phyloP scores from a whole-genome alignment of 2,888 invertebrate species.

The Phyllotreta striolata region DNA sequence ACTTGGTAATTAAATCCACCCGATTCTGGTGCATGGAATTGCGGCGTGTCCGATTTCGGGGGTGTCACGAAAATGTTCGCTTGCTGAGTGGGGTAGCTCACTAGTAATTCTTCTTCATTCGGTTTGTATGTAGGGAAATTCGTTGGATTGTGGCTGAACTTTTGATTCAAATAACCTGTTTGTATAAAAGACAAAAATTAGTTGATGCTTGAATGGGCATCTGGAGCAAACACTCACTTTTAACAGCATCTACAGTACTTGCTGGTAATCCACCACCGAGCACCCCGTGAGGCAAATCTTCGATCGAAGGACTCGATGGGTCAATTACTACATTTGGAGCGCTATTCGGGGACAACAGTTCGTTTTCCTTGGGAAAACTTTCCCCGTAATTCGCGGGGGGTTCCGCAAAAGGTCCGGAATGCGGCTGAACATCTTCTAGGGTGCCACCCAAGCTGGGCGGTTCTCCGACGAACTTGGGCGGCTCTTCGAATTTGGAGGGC shows the following conservation, averaged over 20 bases:
- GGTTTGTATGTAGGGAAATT: slow-evolving; percentile 24
- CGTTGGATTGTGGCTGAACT: background rate
- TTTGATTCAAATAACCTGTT: slow-evolving; percentile 18
- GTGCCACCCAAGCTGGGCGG: background rate
- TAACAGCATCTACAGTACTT: slow-evolving; percentile 28
- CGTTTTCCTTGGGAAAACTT: background rate
- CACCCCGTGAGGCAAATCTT: background rate
- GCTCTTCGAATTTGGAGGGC: background rate
- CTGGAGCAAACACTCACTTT: slow-evolving; percentile 24
- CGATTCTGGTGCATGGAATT: background rate
- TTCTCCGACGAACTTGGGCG: slow-evolving; percentile 22
- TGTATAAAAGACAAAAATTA: background rate
- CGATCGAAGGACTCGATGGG: background rate
- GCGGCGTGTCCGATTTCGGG: background rate
- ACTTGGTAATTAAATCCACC: too few species aligned
- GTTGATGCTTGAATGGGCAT: background rate
- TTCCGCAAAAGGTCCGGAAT: slow-evolving; percentile 25
- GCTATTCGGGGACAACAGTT: too few species aligned
- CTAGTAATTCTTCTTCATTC: slow-evolving; percentile 23
- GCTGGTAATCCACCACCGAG: slow-evolving; percentile 23
- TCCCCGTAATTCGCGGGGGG: slow-evolving; percentile 13
- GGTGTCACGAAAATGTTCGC: background rate
- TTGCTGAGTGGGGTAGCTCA: slow-evolving; percentile 9
- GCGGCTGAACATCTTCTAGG: background rate
- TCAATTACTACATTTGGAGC: too few species aligned